Conservation (phyloP, 2,797 vertebrate species). For the Cirrhinus mrigala region DNA sequence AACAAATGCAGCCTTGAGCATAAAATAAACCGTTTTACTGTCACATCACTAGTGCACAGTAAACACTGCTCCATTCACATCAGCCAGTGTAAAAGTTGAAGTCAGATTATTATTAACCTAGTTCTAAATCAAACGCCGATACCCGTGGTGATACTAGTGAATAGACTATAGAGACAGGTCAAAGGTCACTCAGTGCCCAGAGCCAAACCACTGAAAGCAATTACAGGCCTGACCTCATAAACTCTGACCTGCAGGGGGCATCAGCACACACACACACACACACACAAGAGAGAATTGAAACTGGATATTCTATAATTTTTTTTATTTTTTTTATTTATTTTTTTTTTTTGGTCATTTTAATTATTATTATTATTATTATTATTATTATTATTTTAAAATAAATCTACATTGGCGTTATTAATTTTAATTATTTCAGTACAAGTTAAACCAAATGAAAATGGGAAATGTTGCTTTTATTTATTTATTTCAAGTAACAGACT, state of each 20-base stretch:
- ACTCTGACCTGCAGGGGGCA: constrained; percentile 44
- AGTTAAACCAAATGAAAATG: too few relatives aligned
- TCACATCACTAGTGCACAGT: too few relatives aligned
- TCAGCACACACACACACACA: not conserved
- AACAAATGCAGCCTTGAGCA: not conserved
- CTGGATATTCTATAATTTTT: too few relatives aligned
- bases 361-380: not conserved
- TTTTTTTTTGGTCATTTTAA: not conserved
- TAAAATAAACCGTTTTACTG: too few relatives aligned
- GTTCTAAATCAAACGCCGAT: not conserved
- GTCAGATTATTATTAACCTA: not conserved
- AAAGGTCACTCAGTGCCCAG: constrained; percentile 51
- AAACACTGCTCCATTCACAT: constrained; percentile 1
- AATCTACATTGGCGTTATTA: too few relatives aligned
- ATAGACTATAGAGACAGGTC: constrained; percentile 32
- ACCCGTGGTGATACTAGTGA: not conserved
- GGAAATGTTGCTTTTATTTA: not conserved
- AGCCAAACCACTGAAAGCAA: constrained; percentile 60
- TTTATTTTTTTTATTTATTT: not conserved
- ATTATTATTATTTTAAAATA: not conserved
- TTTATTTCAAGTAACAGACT: not conserved
- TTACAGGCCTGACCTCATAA: constrained; percentile 52
- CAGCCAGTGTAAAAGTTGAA: not conserved
- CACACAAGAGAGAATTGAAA: too few relatives aligned
- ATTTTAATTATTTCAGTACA: too few relatives aligned